phyloP scores from a whole-genome alignment of 2,797 vertebrate species.

The Lindbergichthys nudifrons region DNA sequence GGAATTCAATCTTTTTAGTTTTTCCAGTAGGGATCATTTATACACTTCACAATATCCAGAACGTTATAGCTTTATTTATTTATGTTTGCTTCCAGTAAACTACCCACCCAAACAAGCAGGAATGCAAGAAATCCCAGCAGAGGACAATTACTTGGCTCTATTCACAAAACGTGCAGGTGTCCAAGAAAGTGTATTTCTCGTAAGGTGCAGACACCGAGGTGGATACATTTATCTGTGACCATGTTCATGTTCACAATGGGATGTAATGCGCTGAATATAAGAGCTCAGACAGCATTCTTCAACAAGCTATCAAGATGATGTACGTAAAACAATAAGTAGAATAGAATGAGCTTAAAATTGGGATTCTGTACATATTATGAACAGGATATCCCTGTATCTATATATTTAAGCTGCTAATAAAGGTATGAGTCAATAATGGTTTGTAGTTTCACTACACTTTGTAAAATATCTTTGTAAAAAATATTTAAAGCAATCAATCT shows the following conservation, averaged over 20 bases:
- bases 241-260: constrained; percentile 29
- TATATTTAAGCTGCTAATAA: not conserved
- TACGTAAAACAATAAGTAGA: constrained; percentile 29
- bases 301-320: constrained; percentile 53
- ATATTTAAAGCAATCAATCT: not conserved
- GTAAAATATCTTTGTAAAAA: too few relatives aligned
- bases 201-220: constrained; percentile 14
- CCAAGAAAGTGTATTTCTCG: not conserved
- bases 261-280: constrained; percentile 3
- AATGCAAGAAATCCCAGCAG: not conserved
- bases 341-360: not conserved
- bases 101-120: not conserved
- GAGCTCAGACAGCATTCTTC: constrained; percentile 22
- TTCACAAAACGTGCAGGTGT: not conserved
- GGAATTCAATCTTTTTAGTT: not conserved
- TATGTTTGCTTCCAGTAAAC: not conserved
- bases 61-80: not conserved
- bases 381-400: constrained; percentile 21
- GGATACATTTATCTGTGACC: constrained; percentile 31
- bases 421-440: not conserved
- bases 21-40: not conserved
- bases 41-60: not conserved
- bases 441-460: not conserved
- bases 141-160: constrained; percentile 1
- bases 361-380: not conserved